Evolutionary conservation across 2,888 invertebrate species (phyloP).

Genomic region (Acrocyrtus sp.): DNA sequence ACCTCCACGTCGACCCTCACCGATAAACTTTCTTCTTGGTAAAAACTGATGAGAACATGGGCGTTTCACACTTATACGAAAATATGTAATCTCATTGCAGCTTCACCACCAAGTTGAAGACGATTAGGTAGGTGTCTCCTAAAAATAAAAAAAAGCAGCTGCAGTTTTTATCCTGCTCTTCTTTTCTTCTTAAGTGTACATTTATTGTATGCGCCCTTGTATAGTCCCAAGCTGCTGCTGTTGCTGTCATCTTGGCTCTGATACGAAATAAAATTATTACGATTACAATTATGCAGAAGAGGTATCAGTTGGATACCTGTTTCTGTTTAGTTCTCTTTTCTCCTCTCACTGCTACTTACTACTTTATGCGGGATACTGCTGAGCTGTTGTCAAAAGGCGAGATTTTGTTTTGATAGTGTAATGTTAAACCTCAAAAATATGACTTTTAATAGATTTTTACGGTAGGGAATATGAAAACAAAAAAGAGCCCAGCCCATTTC

Average conservation of each 20-base stretch:
- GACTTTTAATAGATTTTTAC: too few species aligned
- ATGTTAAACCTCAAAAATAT: too few species aligned
- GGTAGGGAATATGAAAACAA: too few species aligned
- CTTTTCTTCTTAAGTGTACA: not conserved
- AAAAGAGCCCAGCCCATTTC: too few species aligned
- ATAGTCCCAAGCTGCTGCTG: not conserved
- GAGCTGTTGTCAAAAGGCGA: too few species aligned
- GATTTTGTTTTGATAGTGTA: too few species aligned
- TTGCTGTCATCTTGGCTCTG: not conserved
- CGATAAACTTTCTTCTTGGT: not conserved
- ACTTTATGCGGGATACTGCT: too few species aligned
- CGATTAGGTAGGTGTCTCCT: constrained; percentile 19
- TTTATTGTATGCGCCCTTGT: not conserved
- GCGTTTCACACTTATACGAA: constrained; percentile 22
- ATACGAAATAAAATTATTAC: too few species aligned
- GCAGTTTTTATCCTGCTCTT: not conserved
- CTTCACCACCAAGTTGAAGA: too few species aligned
- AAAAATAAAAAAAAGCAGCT: constrained; percentile 13
- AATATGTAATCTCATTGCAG: constrained; percentile 21
- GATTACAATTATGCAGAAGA: too few species aligned
- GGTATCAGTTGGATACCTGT: constrained; percentile 45
- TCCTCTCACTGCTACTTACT: too few species aligned
- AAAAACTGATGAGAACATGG: constrained; percentile 35
- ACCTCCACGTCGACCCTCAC: too few species aligned
- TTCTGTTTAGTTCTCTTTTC: constrained; percentile 31